phyloP scores from a whole-genome alignment of 2,113 vertebrate genomes.

The Chloebia gouldiae region DNA sequence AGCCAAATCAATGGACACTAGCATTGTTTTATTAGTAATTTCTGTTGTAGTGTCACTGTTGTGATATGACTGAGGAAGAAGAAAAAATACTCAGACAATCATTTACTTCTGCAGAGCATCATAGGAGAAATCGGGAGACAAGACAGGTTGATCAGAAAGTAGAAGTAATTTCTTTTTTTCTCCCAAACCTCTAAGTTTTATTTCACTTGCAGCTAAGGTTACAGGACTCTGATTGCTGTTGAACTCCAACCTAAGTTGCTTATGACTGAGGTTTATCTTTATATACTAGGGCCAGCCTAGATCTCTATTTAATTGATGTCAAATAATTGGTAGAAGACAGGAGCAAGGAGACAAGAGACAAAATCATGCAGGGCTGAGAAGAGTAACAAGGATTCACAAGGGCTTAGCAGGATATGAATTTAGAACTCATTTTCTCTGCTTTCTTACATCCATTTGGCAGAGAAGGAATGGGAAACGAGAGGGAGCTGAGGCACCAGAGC shows the following conservation, averaged over 20 bases:
- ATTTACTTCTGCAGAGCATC: neutral
- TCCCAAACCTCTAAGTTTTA: neutral
- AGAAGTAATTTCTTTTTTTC: neutral
- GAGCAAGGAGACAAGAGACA: neutral
- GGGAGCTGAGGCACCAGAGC: neutral
- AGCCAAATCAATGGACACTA: neutral
- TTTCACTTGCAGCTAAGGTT: neutral
- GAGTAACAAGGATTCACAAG: neutral
- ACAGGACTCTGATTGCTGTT: neutral
- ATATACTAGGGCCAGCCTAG: neutral
- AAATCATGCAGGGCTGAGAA: neutral
- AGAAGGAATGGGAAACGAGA: neutral
- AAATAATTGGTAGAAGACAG: neutral
- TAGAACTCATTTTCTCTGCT: neutral
- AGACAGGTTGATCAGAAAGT: neutral
- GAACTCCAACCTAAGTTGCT: neutral
- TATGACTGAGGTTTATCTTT: neutral
- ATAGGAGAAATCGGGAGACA: neutral
- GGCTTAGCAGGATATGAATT: neutral
- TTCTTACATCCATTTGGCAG: neutral
- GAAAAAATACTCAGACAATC: neutral
- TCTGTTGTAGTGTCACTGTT: neutral
- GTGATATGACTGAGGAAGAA: neutral
- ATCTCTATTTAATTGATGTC: neutral
- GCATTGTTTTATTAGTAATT: neutral